phyloP scores from a whole-genome alignment of 2,797 vertebrate species.

The Falco biarmicus region DNA sequence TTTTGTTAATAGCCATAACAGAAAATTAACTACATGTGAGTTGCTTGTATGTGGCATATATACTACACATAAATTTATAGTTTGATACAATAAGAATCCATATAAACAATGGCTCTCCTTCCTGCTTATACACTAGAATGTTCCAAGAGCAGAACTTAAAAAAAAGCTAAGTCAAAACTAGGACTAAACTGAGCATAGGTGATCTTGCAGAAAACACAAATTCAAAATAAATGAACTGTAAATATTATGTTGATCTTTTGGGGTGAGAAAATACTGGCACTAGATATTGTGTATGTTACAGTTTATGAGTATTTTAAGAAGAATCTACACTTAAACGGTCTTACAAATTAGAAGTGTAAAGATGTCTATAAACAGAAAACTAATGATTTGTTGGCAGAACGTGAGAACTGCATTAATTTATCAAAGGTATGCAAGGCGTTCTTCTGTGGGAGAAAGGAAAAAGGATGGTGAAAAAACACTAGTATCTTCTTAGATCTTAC shows the following conservation, averaged over 20 bases:
- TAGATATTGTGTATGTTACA: background rate
- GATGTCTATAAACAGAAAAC: background rate
- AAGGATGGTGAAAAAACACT: background rate
- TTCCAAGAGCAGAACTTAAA: background rate
- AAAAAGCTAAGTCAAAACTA: background rate
- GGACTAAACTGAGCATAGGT: background rate
- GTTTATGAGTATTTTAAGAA: background rate
- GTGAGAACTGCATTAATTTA: background rate
- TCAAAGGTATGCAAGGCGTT: fast-evolving
- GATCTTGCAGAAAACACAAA: background rate
- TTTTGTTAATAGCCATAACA: background rate
- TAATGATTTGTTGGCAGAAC: background rate
- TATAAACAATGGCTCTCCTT: background rate
- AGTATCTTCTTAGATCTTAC: background rate
- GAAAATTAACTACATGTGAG: background rate
- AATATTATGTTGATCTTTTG: background rate
- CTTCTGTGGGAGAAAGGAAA: background rate
- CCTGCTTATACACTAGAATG: background rate
- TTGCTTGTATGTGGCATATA: background rate
- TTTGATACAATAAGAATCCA: background rate
- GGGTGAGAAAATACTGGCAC: background rate
- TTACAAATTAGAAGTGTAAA: background rate
- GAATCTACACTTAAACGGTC: background rate
- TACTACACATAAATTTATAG: background rate
- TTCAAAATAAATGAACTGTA: background rate